Percentiles rank a stretch among this genome's conserved stretches.
Evolutionary conservation across 2,797 vertebrate species (phyloP).

Genomic region (Delichon dasypus): DNA sequence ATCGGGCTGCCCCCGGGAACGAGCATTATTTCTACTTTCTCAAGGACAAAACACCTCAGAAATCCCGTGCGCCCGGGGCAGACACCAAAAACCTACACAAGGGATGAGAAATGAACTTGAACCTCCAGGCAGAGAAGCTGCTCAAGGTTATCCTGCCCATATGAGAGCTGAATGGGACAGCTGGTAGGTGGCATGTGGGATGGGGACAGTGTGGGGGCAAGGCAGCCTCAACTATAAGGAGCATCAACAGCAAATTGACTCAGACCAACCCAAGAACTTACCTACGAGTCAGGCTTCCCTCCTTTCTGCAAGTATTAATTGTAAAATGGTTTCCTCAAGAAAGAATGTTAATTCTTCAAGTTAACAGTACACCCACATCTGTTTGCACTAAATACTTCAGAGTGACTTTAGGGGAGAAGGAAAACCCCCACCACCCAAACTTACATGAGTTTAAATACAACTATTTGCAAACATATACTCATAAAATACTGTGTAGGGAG

Average conservation of each 20-base stretch:
- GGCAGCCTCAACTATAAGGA: neutral
- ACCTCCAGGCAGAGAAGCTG: neutral
- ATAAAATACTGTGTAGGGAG: slow-evolving; percentile 11
- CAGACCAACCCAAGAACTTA: neutral
- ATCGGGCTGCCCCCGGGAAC: accelerated
- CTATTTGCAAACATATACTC: neutral
- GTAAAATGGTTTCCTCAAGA: neutral
- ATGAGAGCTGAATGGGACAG: neutral
- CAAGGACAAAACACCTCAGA: neutral
- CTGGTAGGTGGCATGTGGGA: neutral
- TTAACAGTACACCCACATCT: neutral
- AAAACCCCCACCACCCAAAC: neutral
- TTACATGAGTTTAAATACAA: neutral
- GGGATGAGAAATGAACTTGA: neutral
- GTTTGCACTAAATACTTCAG: slow-evolving; percentile 31
- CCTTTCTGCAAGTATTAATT: neutral
- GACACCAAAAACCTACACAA: neutral
- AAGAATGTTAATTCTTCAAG: neutral
- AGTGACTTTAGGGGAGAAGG: neutral
- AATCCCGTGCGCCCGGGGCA: neutral
- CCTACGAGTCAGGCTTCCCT: neutral
- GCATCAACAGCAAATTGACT: neutral
- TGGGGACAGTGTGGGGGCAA: neutral
- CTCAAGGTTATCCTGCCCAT: neutral
- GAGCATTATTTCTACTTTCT: neutral